phyloP scores from a whole-genome alignment of 2,888 invertebrate species.

The Eucera pruinosa region DNA sequence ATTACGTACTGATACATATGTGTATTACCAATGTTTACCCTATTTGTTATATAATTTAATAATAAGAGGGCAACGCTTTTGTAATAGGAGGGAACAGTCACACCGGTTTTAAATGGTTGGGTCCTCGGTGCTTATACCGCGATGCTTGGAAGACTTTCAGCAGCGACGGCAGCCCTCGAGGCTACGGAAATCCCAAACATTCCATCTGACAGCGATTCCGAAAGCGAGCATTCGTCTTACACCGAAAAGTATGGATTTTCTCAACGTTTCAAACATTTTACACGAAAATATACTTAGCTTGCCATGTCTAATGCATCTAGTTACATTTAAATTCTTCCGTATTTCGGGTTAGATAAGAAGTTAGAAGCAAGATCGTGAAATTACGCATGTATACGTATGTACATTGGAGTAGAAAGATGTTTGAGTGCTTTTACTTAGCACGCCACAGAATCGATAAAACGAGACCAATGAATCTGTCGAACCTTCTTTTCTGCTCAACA shows the following conservation, averaged over 20 bases:
- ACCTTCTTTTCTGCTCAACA: constrained; percentile 24
- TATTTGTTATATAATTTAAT: no score
- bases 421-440: constrained; percentile 21
- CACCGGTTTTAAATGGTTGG: constrained; percentile 82
- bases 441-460: constrained; percentile 36
- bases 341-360: not conserved
- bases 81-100: constrained; percentile 77
- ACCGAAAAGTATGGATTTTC: constrained; percentile 74
- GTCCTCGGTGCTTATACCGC: constrained; percentile 82
- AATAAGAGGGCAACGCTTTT: no score
- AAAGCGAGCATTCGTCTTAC: constrained; percentile 81
- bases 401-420: not conserved
- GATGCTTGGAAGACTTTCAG: constrained; percentile 81
- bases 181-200: constrained; percentile 78
- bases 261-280: not conserved
- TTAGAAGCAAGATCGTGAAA: not conserved
- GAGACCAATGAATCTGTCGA: constrained; percentile 34
- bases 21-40: no score
- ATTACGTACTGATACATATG: no score
- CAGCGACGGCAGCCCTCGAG: constrained; percentile 80
- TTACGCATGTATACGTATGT: not conserved
- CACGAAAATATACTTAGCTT: constrained; percentile 19
- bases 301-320: not conserved
- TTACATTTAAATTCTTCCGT: constrained; percentile 11
- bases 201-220: constrained; percentile 81